Conservation (phyloP, 1,140 invertebrate genomes). For the Sitobion miscanthi region DNA sequence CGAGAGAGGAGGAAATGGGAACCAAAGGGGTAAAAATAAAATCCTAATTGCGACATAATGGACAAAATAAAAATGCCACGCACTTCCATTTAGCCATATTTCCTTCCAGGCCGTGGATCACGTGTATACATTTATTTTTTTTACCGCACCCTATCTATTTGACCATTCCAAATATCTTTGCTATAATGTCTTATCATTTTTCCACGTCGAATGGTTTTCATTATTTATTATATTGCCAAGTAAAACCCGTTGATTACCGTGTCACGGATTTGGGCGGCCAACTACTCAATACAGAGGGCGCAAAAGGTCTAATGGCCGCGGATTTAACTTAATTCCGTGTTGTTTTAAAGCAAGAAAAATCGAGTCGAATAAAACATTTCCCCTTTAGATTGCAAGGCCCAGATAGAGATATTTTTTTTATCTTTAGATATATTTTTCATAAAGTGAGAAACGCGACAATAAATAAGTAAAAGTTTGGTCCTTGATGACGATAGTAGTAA, state of each 20-base stretch:
- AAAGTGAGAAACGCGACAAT: constrained; percentile 56
- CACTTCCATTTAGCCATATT: constrained; percentile 34
- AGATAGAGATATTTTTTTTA: constrained; percentile 57
- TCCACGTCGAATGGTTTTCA: constrained; percentile 55
- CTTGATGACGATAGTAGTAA: constrained; percentile 57
- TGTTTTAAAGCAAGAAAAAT: constrained; percentile 57
- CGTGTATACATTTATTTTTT: constrained; percentile 24
- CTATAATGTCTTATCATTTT: constrained; percentile 54
- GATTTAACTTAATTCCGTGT: constrained; percentile 57
- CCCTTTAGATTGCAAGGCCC: constrained; percentile 51
- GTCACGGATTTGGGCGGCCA: constrained; percentile 55
- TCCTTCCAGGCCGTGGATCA: background rate
- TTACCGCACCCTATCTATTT: constrained; percentile 34
- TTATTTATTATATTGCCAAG: constrained; percentile 56
- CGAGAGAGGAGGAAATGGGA: constrained; percentile 37
- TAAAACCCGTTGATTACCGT: constrained; percentile 56
- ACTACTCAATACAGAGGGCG: constrained; percentile 56
- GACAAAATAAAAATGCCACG: constrained; percentile 35
- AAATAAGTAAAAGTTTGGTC: constrained; percentile 57
- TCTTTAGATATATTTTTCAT: constrained; percentile 56
- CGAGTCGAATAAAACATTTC: constrained; percentile 55
- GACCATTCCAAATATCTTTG: constrained; percentile 51
- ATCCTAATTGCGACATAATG: constrained; percentile 55
- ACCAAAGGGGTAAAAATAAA: constrained; percentile 49
- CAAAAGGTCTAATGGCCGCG: constrained; percentile 56